Percentiles rank a stretch among this genome's conserved stretches.
These are phyloP conservation scores for Elephantulus edwardii DNA, from an alignment of 2,113 vertebrate genomes.

Conservation along the genomic window DNA sequence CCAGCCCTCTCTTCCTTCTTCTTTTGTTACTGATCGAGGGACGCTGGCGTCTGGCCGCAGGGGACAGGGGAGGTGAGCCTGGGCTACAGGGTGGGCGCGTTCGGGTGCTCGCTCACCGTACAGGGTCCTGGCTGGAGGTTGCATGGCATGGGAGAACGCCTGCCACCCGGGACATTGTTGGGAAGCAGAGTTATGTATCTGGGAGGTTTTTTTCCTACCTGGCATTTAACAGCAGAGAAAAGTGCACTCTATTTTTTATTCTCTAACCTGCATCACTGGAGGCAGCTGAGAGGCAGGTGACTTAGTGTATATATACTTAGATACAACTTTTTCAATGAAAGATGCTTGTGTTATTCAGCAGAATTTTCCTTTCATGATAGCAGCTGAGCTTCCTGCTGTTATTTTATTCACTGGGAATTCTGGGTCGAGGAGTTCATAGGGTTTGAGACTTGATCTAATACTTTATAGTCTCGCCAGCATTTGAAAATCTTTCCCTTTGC, in stretches of 20 bases:
- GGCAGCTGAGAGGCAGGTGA: neutral
- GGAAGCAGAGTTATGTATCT: neutral
- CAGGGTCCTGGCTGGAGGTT: rapidly evolving
- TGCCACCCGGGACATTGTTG: too few relatives aligned
- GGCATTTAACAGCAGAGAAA: neutral
- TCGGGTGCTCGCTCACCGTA: too few relatives aligned
- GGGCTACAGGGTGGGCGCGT: neutral
- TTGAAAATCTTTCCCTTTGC: neutral
- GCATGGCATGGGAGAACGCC: neutral
- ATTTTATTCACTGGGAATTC: neutral
- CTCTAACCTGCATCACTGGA: neutral
- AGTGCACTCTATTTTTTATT: neutral
- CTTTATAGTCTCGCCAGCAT: neutral
- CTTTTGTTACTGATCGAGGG: neutral
- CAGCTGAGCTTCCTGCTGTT: neutral
- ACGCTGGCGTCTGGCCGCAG: neutral
- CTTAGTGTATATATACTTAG: neutral
- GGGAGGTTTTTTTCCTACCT: neutral
- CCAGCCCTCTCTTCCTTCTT: constrained; percentile 8
- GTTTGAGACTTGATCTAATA: neutral
- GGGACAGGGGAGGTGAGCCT: constrained; percentile 54
- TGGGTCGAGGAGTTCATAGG: neutral
- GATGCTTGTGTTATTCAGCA: neutral
- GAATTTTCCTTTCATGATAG: neutral
- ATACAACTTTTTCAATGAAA: neutral